These are phyloP conservation scores for Amiota mariae DNA, from an alignment of 2,888 invertebrate species.

Conservation along the genomic window DNA sequence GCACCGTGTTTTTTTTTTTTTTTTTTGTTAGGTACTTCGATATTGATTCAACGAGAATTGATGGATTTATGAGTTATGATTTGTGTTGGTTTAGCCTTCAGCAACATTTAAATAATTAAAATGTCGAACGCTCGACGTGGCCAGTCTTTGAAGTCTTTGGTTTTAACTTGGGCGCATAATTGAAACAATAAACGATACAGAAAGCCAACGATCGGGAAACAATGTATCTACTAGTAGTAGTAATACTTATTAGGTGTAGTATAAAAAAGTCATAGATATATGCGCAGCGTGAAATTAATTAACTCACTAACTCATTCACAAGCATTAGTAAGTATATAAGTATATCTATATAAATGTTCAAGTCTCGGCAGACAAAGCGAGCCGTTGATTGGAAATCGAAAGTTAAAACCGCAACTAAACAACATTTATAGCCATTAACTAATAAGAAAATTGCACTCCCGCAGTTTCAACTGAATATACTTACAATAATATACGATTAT, in stretches of 20 bases:
- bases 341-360: neutral
- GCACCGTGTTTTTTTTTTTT: slow-evolving; percentile 2
- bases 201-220: neutral
- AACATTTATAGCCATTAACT: slow-evolving; percentile 1
- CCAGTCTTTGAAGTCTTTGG: slow-evolving; percentile 20
- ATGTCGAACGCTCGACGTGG: slow-evolving; percentile 50
- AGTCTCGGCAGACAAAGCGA: too few species aligned
- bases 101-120: slow-evolving; percentile 66
- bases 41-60: neutral
- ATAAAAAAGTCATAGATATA: too few species aligned
- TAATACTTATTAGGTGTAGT: too few species aligned
- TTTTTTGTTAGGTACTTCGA: neutral
- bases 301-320: slow-evolving; percentile 5
- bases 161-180: slow-evolving; percentile 6
- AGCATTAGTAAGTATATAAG: neutral
- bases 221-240: too few species aligned
- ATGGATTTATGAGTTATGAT: slow-evolving; percentile 25
- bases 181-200: slow-evolving; percentile 19
- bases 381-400: neutral
- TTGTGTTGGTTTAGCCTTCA: slow-evolving; percentile 54
- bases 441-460: slow-evolving; percentile 16
- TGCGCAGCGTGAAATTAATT: slow-evolving; percentile 19
- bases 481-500: too few species aligned
- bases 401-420: slow-evolving; percentile 10
- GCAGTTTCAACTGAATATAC: neutral